Base-by-base conservation (phyloP, 2,113 vertebrate species). In the Formicarius rufipectus region DNA sequence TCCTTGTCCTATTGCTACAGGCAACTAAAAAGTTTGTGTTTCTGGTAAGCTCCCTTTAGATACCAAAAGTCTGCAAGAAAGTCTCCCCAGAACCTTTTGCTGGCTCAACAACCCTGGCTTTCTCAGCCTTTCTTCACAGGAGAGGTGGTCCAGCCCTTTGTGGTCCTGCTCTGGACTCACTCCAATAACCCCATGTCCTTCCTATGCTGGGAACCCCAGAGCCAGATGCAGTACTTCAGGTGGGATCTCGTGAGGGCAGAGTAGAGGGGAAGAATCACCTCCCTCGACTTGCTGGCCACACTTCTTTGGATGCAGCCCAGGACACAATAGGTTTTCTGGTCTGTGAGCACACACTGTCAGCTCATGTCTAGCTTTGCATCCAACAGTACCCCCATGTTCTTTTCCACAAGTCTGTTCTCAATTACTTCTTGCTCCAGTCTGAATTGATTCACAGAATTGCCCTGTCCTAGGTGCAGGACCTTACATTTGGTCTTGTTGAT, bases 301-400 rank as follows among this genome's bases (percentile, higher is more conserved):
- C 20, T 68, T 24, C 19, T 75, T 69, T 59, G 53, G 44, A 30
- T 47, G 24, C 39, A 66, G 23, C 21, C 44, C 28, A 60, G 35
- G 21, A 44, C 18, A 33, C 0, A 0, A 6, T 5, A 40, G 18
- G 3, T 62, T 45, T 85, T 40, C 44, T 52, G 22, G 42, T 18
- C 44, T 53, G 12, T 4, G 2, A 35, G 15, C 4, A 6, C 49
- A 22, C 10, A 15, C 7, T 71, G 47, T 35, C 15, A 13, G 25
- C 22, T 66, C 50, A 22, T 3, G 2, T 33, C 44, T n/a, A 33
- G 49, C 8, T 59, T 76, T 42, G 76, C 14, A 5, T 31, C 28
- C 42, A 44, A 18, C 23, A 45, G 42, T 6, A n/a, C 4, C 7
- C 17, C 23, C 14, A 44, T 30, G 55, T 31, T 17, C 33, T 39